A percentile compares a stretch with the other conserved stretches of the same genome.
These are phyloP conservation scores for Phataginus tricuspis DNA, from an alignment of 2,797 vertebrate genomes.

Conservation along the genomic window DNA sequence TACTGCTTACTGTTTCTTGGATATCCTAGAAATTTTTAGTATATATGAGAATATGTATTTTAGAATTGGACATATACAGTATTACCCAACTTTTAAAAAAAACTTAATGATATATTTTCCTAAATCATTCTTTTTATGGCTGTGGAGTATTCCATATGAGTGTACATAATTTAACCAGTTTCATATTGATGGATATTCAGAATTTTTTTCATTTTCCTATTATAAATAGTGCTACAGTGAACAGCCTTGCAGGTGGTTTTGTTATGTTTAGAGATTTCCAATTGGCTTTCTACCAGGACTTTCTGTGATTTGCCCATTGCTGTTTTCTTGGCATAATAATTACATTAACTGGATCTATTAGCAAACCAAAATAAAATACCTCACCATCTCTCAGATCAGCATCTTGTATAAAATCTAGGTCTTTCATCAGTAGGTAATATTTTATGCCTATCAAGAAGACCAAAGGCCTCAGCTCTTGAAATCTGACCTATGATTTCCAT, in stretches of 20 bases:
- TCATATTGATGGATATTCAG: constrained; percentile 6
- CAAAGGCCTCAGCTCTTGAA: background rate
- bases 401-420: background rate
- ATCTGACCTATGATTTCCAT: constrained; percentile 34
- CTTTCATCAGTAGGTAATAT: background rate
- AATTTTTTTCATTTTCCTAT: background rate
- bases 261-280: background rate
- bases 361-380: background rate
- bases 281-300: background rate
- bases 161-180: constrained; percentile 28
- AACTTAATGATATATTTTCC: constrained; percentile 17
- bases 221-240: constrained; percentile 2
- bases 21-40: constrained; percentile 34
- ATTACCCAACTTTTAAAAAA: background rate
- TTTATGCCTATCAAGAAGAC: constrained; percentile 37
- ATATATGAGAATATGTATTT: background rate
- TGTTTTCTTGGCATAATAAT: constrained; percentile 35
- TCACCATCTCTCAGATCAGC: background rate
- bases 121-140: constrained; percentile 29
- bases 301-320: constrained; percentile 27
- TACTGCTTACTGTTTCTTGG: constrained; percentile 27
- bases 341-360: background rate
- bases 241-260: constrained; percentile 5
- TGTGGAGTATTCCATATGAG: background rate
- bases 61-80: background rate